Base-by-base conservation (phyloP, 2,113 vertebrate genomes). In the Dolichotis patagonum region DNA sequence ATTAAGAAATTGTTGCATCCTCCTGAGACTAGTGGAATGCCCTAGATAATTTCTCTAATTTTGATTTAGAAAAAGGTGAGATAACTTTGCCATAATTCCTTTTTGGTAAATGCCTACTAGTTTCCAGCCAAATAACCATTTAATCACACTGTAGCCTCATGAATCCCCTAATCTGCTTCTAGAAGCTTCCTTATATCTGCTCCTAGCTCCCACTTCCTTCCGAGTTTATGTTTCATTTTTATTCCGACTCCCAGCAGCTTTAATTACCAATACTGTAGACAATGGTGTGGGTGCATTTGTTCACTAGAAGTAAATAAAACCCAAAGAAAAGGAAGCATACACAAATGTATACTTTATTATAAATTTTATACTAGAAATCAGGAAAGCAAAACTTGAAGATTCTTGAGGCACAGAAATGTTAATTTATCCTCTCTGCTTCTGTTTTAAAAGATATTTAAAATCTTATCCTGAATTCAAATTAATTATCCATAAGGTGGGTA, bases 1-100 rank as follows among this genome's bases (percentile, higher is more conserved):
- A 98, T 98, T 98, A 98, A 95, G 77, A 95, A 97, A 77, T 56
- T 73, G 32, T 71, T 75, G 5, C 13, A 24, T 84, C 90, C 94
- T 92, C 95, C 58, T 86, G 97, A 96, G 90, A 96, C 54, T 35
- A 83, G 71, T 30, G 75, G 22, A 96, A 95, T 69, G 67, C 90
- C 83, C 90, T 92, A 84, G 69, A 58, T 90, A 86, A 87, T 96
- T 77, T 91, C 88, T 91, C 67, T 19, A 67, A 11, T 87, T 96
- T 81, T 65, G 49, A 91, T 81, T 80, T 91, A 89, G 86, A 67
- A 62, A 87, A 77, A 38, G 90, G 49, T 91, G 35, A 69, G 24
- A 7, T 32, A 92, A 58, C 62, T 46, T 63, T 6, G 35, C 60
- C 46, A n/a, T 49, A 22, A 58, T 94, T 88, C 38, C 54, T 95